Evolutionary conservation across 2,797 vertebrate genomes (phyloP).

Genomic region (Botia kubotai): DNA sequence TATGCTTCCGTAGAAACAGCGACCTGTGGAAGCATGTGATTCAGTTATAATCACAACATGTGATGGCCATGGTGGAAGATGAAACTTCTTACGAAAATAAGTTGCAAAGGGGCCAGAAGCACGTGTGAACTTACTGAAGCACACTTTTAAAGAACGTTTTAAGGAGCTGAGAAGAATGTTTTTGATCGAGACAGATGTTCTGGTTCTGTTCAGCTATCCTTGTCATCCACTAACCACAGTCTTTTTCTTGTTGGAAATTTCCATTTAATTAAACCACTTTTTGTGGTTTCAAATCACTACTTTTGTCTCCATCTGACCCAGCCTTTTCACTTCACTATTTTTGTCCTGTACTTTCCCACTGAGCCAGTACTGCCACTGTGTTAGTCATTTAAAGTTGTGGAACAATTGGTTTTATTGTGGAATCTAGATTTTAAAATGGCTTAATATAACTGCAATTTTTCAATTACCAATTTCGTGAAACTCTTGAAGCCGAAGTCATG

Average conservation of each 20-base stretch:
- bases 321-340: conserved; percentile 32
- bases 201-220: not conserved
- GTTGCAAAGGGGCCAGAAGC: not conserved
- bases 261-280: conserved; percentile 30
- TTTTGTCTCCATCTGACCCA: conserved; percentile 13
- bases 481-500: conserved; percentile 20
- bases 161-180: not conserved
- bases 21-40: conserved; percentile 19
- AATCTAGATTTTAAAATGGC: conserved; percentile 47
- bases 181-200: not conserved
- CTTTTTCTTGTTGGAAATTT: conserved; percentile 26
- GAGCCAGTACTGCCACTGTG: conserved; percentile 22
- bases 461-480: conserved; percentile 45
- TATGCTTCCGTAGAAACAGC: conserved; percentile 34
- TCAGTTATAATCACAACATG: conserved; percentile 11
- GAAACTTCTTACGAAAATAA: not conserved
- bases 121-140: conserved; percentile 2
- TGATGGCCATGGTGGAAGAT: conserved; percentile 1
- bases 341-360: conserved; percentile 24
- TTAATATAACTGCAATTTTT: conserved; percentile 27
- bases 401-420: conserved; percentile 45
- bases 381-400: conserved; percentile 24
- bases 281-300: not conserved
- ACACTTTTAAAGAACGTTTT: not conserved
- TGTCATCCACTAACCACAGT: conserved; percentile 3